phyloP scores from a whole-genome alignment of 1,140 invertebrate genomes.

The Calosoma granatense region DNA sequence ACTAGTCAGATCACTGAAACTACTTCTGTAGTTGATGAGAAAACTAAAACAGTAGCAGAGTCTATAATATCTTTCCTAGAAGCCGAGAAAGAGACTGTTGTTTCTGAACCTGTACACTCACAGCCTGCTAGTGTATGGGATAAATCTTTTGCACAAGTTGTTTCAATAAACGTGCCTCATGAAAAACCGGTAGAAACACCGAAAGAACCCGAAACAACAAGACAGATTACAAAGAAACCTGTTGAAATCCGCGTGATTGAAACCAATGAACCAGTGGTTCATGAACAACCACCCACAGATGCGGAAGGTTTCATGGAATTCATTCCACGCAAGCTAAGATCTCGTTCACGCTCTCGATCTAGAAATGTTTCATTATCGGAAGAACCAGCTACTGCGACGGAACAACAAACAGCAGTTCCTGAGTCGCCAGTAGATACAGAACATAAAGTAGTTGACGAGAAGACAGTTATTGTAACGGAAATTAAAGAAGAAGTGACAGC shows the following conservation, averaged over 20 bases:
- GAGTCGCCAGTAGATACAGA: not conserved
- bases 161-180: not conserved
- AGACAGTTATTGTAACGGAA: not conserved
- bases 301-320: slow-evolving; percentile 25
- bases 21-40: not conserved
- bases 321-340: too few species aligned
- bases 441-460: not conserved
- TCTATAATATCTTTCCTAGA: too few species aligned
- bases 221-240: not conserved
- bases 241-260: not conserved
- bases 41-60: too few species aligned
- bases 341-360: slow-evolving; percentile 21
- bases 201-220: not conserved
- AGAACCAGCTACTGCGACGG: too few species aligned
- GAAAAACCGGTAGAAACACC: not conserved
- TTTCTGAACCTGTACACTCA: too few species aligned
- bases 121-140: not conserved
- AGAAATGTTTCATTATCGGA: too few species aligned
- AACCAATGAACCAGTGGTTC: not conserved
- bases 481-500: not conserved
- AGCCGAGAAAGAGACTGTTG: not conserved
- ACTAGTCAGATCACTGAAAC: too few species aligned
- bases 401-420: too few species aligned
- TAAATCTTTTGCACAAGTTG: not conserved
- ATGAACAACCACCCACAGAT: slow-evolving; percentile 17